Evolutionary conservation across 1,140 invertebrate species (phyloP).

Genomic region (Spodoptera frugiperda): DNA sequence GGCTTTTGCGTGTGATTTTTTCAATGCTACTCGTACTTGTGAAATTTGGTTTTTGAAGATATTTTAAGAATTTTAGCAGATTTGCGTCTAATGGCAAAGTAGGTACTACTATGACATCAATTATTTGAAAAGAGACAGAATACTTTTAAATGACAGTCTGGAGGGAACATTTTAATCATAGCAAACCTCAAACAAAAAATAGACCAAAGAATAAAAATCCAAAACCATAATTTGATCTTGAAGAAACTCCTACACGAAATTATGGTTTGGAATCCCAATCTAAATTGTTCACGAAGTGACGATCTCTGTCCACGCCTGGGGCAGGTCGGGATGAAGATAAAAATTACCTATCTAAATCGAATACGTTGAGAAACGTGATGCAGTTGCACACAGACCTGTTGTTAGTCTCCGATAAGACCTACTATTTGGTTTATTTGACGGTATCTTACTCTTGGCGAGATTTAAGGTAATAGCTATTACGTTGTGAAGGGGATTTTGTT

Average conservation of each 20-base stretch:
- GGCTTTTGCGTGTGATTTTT: background rate
- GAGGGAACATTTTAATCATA: too few relatives aligned
- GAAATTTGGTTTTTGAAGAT: background rate
- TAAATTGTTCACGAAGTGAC: conserved; percentile 33
- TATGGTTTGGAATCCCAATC: background rate
- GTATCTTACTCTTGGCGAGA: conserved; percentile 22
- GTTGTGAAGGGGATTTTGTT: background rate
- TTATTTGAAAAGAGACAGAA: too few relatives aligned
- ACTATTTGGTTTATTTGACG: conserved; percentile 35
- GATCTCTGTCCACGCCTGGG: conserved; percentile 4
- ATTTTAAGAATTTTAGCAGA: too few relatives aligned
- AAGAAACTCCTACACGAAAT: conserved; percentile 2
- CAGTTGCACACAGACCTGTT: conserved; percentile 32
- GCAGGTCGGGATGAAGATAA: background rate
- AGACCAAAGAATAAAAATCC: background rate
- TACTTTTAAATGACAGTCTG: too few relatives aligned
- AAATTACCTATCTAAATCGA: conserved; percentile 1
- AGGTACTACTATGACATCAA: too few relatives aligned
- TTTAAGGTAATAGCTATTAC: conserved; percentile 31
- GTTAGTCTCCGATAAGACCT: conserved; percentile 26
- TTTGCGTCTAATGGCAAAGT: too few relatives aligned
- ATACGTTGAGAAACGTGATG: conserved; percentile 20
- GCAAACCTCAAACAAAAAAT: too few relatives aligned
- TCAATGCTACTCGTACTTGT: background rate
- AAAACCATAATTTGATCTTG: background rate